A percentile compares a stretch with the other conserved stretches of the same genome.
Conservation (phyloP, 1,140 invertebrate genomes). For the Drosophila tristis region DNA sequence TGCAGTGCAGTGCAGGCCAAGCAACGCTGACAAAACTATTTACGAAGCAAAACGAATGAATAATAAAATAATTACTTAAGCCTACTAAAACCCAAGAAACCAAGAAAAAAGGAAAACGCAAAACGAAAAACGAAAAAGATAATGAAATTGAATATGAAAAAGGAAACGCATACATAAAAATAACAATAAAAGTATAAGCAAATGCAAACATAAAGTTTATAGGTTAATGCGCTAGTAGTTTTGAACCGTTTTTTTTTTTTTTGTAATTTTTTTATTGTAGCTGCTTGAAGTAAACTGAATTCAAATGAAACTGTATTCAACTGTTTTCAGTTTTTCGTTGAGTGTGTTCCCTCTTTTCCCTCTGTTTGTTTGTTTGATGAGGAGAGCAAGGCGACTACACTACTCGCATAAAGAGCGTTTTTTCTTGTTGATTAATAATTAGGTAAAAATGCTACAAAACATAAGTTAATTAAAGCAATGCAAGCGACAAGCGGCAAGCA, state of each 20-base stretch:
- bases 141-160: neutral
- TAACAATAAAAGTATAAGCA: constrained; percentile 25
- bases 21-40: constrained; percentile 35
- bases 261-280: constrained; percentile 68
- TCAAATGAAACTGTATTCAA: constrained; percentile 20
- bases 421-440: constrained; percentile 83
- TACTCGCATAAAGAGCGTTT: constrained; percentile 51
- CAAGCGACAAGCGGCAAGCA: constrained; percentile 16
- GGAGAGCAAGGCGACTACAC: constrained; percentile 28
- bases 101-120: constrained; percentile 9
- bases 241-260: constrained; percentile 52
- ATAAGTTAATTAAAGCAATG: constrained; percentile 56
- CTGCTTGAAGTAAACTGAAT: constrained; percentile 54
- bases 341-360: constrained; percentile 26
- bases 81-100: constrained; percentile 26
- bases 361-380: constrained; percentile 10
- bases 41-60: constrained; percentile 21
- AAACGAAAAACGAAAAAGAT: neutral
- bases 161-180: constrained; percentile 3
- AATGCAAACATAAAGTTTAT: constrained; percentile 44
- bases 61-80: constrained; percentile 49
- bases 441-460: constrained; percentile 61
- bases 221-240: constrained; percentile 71
- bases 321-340: constrained; percentile 31
- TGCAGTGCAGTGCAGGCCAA: constrained; percentile 6